Evolutionary conservation across 2,797 vertebrate species (phyloP).

Genomic region (Thamnophis elegans): DNA sequence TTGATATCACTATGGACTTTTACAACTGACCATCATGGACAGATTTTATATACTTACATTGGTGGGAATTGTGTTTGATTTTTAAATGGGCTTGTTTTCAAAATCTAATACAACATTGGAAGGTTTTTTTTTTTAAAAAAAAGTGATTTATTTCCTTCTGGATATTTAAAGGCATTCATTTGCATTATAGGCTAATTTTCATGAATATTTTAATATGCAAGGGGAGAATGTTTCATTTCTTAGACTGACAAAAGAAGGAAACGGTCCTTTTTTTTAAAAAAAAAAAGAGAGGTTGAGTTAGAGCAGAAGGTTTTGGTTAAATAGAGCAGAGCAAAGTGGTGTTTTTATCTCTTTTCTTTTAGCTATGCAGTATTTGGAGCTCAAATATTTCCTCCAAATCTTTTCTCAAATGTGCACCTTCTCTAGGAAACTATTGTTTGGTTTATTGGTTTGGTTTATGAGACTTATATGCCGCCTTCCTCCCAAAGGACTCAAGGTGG

Average conservation of each 20-base stretch:
- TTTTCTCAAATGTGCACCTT: neutral
- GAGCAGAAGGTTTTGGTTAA: neutral
- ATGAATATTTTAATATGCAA: conserved; percentile 25
- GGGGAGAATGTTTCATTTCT: neutral
- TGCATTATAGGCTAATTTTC: conserved; percentile 28
- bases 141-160: conserved; percentile 20
- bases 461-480: no score
- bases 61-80: neutral
- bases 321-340: neutral
- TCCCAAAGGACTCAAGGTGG: no score
- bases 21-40: neutral
- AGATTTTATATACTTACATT: neutral
- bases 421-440: neutral
- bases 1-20: neutral
- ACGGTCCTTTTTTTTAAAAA: neutral
- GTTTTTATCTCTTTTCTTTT: neutral
- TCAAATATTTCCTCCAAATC: neutral
- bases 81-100: neutral
- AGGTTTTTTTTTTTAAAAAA: neutral
- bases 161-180: conserved; percentile 28
- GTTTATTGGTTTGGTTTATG: no score
- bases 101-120: neutral
- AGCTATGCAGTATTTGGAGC: neutral
- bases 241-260: neutral
- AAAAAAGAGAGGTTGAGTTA: neutral